Evolutionary conservation across 2,888 invertebrate genomes (phyloP), one percentile per base, ranked within the genome.

Genomic region (Rhamnusium bicolor): DNA sequence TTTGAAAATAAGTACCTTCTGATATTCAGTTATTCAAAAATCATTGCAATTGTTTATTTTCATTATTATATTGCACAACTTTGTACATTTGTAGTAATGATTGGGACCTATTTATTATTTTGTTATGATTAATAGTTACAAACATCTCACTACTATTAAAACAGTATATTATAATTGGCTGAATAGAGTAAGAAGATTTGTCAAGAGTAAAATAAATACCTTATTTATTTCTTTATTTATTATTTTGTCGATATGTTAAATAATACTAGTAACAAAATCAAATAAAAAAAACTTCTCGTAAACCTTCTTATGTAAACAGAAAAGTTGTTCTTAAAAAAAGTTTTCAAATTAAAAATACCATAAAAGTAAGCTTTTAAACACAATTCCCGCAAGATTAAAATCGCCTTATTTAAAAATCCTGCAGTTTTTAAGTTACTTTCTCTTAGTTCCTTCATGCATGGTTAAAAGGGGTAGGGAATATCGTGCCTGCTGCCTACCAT

Each of bases 341-440:
- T 80, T 81, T 79, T 74, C 76, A 73, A 75, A 74, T 75, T 77
- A 79, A 79, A 79, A 82, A 79, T 75, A 81, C 73, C 78, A 76
- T 69, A 71, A 81, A 81, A 81, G 79, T 83, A 85, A 85, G 85
- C 85, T 84, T 84, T 85, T 85, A 85, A 85, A 84, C 82, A 80
- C 78, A 83, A 84, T 79, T 84, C 85, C 85, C 85, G 78, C 77
- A 80, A 82, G 86, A 83, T 82, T 85, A 83, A 84, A 85, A 86
- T 86, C 86, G 82, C 84, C 86, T 86, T 85, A 85, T 81, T 80
- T 81, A 83, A 83, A 82, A 84, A 84, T 80, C 81, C 79, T 73
- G 68, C 78, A 78, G 76, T 83, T 83, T 83, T 82, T 81, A 81
- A 83, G 79, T 81, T 78, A 80, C 82, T 82, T 82, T 82, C 76